Conservation (phyloP, 2,113 vertebrate genomes). For the Turdus rufiventris region DNA sequence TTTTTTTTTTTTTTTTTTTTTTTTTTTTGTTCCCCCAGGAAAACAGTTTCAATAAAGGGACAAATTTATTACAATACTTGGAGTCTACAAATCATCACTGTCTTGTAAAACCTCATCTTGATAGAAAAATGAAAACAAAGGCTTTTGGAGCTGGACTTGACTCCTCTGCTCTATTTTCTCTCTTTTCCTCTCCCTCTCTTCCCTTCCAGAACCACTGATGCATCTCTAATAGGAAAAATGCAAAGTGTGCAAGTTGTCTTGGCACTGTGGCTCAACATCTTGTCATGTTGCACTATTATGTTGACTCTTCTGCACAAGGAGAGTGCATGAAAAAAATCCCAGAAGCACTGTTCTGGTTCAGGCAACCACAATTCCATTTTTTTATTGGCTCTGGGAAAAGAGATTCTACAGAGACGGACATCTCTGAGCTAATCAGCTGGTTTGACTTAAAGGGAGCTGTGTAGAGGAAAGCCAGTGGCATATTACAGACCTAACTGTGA, state of each 20-base stretch:
- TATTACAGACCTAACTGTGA: background rate
- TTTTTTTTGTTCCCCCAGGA: rapidly evolving
- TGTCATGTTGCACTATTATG: slow-evolving; percentile 3
- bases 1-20: no score
- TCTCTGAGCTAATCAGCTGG: background rate
- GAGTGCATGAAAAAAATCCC: slow-evolving; percentile 7
- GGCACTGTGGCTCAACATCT: background rate
- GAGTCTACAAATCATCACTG: background rate
- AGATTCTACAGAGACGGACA: background rate
- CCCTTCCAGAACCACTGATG: background rate
- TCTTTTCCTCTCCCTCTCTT: background rate
- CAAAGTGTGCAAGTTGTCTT: slow-evolving; percentile 5
- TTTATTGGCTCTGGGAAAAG: background rate
- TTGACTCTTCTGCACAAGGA: background rate
- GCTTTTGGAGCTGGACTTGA: background rate
- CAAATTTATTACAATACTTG: background rate
- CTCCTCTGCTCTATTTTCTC: background rate
- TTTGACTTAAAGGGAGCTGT: background rate
- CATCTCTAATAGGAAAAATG: slow-evolving; percentile 29
- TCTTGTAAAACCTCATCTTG: background rate
- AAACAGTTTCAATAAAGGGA: background rate
- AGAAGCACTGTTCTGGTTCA: background rate
- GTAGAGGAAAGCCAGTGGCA: background rate
- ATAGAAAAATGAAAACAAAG: background rate
- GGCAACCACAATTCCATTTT: background rate